Evolutionary conservation across 2,888 invertebrate species (phyloP).

Genomic region (Chirona hameri): DNA sequence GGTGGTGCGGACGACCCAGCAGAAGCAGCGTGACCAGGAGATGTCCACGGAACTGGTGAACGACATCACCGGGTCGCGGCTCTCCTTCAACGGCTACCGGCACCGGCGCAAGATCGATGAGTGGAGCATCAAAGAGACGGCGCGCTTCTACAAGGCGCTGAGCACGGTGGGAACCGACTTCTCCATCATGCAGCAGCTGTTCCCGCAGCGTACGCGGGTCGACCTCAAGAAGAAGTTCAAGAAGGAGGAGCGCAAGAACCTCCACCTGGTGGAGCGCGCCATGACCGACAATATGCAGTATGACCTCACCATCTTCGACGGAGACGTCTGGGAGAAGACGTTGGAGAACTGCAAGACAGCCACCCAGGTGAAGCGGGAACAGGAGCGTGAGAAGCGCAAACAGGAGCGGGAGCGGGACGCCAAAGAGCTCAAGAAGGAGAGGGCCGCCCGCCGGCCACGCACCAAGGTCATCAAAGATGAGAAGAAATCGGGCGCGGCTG

Average conservation of each 20-base stretch:
- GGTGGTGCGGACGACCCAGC: conserved; percentile 12
- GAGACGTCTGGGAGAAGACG: conserved; percentile 31
- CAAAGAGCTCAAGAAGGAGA: not conserved
- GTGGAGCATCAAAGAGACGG: conserved; percentile 39
- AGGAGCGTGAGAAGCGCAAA: not conserved
- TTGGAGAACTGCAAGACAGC: not conserved
- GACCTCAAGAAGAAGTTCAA: conserved; percentile 91
- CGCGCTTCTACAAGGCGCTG: conserved; percentile 66
- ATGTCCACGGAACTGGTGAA: not conserved
- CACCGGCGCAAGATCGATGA: not conserved
- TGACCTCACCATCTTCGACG: conserved; percentile 39
- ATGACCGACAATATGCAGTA: conserved; percentile 38
- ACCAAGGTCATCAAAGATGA: not conserved
- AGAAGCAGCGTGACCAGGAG: conserved; percentile 12
- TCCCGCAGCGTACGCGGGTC: conserved; percentile 70
- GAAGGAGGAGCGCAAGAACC: conserved; percentile 66
- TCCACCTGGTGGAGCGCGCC: conserved; percentile 42
- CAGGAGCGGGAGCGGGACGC: not conserved
- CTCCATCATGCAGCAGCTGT: conserved; percentile 76
- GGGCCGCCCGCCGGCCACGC: not conserved
- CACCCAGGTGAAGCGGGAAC: not conserved
- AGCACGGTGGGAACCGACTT: conserved; percentile 91
- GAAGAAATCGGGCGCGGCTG: not conserved
- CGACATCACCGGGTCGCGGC: not conserved
- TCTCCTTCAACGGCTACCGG: conserved; percentile 28